Base-by-base conservation (phyloP, 2,113 vertebrate species). In the Psettodes erumei region DNA sequence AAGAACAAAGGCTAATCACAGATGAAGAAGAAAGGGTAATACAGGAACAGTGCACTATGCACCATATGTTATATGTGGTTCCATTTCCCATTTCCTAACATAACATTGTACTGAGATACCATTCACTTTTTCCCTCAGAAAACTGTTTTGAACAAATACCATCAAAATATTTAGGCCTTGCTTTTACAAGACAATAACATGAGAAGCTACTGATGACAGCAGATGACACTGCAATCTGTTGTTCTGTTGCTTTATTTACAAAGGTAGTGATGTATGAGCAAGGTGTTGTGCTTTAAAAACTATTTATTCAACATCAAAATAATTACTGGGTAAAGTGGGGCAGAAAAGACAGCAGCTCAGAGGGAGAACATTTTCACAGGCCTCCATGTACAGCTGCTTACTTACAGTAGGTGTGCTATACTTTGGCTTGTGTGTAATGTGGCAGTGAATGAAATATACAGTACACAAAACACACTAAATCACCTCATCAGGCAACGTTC, bases 1-100 rank as follows among this genome's bases (percentile, higher is more conserved):
- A 27, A 67, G 63, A 84, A 86, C 72, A 88, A 88, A 84, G 60
- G 43, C n/a, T 68, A 72, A 79, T 65, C 48, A 62, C 54, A 71
- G 69, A 85, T 70, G 59, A 77, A 71, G 51, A 66, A 56, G 37
- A 50, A 15, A 35, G 28, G 63, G 30, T n/a, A 42, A 66, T 1
- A 61, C 59, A 37, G 53, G 50, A 70, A 25, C 3, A 2, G n/a
- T 47, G 19, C 43, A 47, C 7, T n/a, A 21, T n/a, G 45, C 9
- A 23, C n/a, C n/a, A 23, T 11, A 8, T 48, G 21, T 50, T 51
- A 15, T 16, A 16, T 25, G 27, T 28, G 13, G 10, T 13, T 19
- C 16, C 42, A 43, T 43, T 59, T 38, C 35, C 42, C 28, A 45
- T 53, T 53, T 60, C 25, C 37, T 16, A 33, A 40, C 4, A 15